Evolutionary conservation across 2,888 invertebrate genomes (phyloP), one percentile per base, ranked within the genome.

Genomic region (Lacanobia oleracea): DNA sequence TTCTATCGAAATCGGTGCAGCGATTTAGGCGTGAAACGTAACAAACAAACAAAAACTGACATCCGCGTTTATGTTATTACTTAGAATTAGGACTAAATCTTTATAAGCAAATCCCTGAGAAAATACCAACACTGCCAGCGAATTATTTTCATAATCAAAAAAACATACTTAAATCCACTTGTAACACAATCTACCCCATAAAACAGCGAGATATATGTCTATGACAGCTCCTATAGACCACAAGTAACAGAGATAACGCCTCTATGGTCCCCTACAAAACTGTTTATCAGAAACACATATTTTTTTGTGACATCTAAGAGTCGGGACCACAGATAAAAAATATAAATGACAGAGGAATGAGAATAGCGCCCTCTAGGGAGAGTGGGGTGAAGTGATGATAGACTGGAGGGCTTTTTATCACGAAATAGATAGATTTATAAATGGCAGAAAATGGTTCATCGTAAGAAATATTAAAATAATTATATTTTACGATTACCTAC

Each of bases 321-420:
- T 71, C 79, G 79, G 75, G 65, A 40, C 40, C 62, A 75, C 70
- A 83, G 83, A 86, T 86, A 86, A 86, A 85, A 86, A 86, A 83
- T 83, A 86, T 86, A 77, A 83, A 86, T 76, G 84, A 72, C 70
- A 65, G 76, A 43, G 18, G 12, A 56, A 65, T 67, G 63, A 57
- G 53, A 51, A 64, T 33, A 76, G 70, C 75, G 68, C 14, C 23
- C 81, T 74, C 81, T 67, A 53, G 83, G 85, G 85, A 85, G 50
- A 21, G 33, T 10, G 18, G 6, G 78, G 81, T 79, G 81, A 81
- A 48, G 59, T 63, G 54, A 23, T 80, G 66, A 77, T 77, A 57
- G 45, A 72, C 72, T 65, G 21, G 6, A 61, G 67, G 56, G 59
- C 8, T 72, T 68, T 77, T 69, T 69, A 64, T 68, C 40, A 37